phyloP scores from a whole-genome alignment of 2,797 vertebrate species.

The Garrulus glandarius region DNA sequence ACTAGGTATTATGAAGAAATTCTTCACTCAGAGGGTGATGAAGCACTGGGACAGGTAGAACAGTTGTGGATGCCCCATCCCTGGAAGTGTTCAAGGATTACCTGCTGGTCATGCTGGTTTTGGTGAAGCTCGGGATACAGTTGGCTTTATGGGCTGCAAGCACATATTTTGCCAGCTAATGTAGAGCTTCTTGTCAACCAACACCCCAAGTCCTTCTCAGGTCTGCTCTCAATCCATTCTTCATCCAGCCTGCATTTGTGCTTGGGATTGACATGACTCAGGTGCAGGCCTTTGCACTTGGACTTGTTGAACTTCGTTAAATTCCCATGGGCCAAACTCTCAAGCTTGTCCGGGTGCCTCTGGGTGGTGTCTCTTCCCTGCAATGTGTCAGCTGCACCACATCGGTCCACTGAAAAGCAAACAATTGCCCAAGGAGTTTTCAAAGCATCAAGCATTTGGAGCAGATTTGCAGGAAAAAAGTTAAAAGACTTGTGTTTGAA shows the following conservation, averaged over 20 bases:
- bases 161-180: neutral
- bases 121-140: neutral
- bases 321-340: neutral
- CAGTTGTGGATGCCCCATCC: neutral
- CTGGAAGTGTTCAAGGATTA: neutral
- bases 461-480: neutral
- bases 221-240: neutral
- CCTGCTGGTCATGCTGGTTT: neutral
- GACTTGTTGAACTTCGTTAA: neutral
- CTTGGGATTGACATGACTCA: neutral
- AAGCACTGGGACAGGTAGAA: neutral
- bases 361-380: neutral
- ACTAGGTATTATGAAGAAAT: neutral
- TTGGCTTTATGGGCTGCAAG: neutral
- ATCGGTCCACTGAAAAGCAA: neutral
- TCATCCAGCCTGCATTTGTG: neutral
- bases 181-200: neutral
- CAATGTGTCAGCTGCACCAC: neutral
- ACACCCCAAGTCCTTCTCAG: neutral
- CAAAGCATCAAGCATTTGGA: neutral
- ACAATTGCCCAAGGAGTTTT: neutral
- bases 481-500: neutral
- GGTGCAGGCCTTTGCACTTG: neutral
- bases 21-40: accelerated
- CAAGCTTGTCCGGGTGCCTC: accelerated